Evolutionary conservation across 2,888 invertebrate genomes (phyloP), one percentile per base, ranked within the genome.

Genomic region (Drosophila lutescens): DNA sequence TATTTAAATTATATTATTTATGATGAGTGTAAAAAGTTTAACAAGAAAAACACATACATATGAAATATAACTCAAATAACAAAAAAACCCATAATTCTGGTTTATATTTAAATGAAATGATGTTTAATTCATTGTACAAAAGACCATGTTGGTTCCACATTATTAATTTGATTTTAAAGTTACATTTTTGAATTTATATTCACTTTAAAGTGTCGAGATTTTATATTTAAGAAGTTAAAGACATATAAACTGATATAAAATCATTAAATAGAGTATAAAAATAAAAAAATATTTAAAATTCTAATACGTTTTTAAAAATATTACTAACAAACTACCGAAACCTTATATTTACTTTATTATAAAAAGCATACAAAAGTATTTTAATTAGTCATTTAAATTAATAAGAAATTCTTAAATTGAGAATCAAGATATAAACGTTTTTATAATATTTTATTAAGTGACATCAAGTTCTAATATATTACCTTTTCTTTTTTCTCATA

Each of bases 401-500:
- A 20, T 20, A 20, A n/a, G n/a, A n/a, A n/a, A n/a, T n/a, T n/a
- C n/a, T n/a, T n/a, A n/a, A n/a, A 26, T 26, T 26, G 3, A 26
- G 3, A 26, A 26, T 40, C 9, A 10, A 23, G 23, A 17, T 17
- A 15, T 41, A 41, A 17, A 10, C 4, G 10, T 10, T 4, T 9
- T 17, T 1, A 41, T 10, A 7, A 26, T 26, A 26, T 26, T 26
- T 26, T 38, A 38, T 2, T 6, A 2, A 4, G n/a, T 38, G 3
- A 38, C 2, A 40, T 40, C 8, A 8, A 32, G 17, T 46, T 32
- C 30, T 17, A 12, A 47, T 49, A 2, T 8, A 13, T 49, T 20
- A 0, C 1, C 4, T 0, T 20, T 17, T 6, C 4, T 2, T 34
- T 69, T 44, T 0, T 3, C 78, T 70, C 75, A 76, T 75, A 94